phyloP scores from a whole-genome alignment of 2,888 invertebrate genomes.

The Drosophila ezoana region DNA sequence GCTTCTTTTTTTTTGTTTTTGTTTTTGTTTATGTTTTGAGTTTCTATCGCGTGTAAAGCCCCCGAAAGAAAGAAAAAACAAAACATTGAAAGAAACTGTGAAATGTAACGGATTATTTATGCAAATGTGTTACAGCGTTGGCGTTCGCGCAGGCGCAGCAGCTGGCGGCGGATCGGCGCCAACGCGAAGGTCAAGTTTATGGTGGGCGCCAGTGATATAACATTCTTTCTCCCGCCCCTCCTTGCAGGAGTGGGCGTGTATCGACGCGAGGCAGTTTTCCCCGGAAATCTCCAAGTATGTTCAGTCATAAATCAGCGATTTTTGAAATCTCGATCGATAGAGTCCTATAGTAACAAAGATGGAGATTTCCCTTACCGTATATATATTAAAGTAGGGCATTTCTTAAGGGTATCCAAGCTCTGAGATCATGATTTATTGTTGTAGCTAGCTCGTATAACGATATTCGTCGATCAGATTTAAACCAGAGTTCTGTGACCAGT shows the following conservation, averaged over 20 bases:
- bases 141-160: slow-evolving; percentile 25
- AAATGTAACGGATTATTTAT: slow-evolving; percentile 34
- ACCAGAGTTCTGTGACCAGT: too few species aligned
- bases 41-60: slow-evolving; percentile 23
- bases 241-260: not conserved
- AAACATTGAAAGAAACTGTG: slow-evolving; percentile 31
- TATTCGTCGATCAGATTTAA: too few species aligned
- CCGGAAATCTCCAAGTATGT: too few species aligned
- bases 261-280: not conserved
- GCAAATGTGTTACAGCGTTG: slow-evolving; percentile 28
- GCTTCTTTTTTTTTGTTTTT: slow-evolving; percentile 11
- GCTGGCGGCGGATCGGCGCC: slow-evolving; percentile 6
- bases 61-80: not conserved
- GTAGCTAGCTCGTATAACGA: too few species aligned
- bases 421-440: too few species aligned
- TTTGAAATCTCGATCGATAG: too few species aligned
- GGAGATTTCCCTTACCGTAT: too few species aligned
- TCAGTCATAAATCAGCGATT: too few species aligned
- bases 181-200: slow-evolving; percentile 55
- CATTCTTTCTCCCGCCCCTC: not conserved
- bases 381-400: too few species aligned
- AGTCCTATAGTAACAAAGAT: too few species aligned
- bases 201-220: slow-evolving; percentile 26
- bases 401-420: too few species aligned
- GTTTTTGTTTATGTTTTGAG: slow-evolving; percentile 9